These are phyloP conservation scores for Lates calcarifer DNA, from an alignment of 2,113 vertebrate species.

Conservation along the genomic window DNA sequence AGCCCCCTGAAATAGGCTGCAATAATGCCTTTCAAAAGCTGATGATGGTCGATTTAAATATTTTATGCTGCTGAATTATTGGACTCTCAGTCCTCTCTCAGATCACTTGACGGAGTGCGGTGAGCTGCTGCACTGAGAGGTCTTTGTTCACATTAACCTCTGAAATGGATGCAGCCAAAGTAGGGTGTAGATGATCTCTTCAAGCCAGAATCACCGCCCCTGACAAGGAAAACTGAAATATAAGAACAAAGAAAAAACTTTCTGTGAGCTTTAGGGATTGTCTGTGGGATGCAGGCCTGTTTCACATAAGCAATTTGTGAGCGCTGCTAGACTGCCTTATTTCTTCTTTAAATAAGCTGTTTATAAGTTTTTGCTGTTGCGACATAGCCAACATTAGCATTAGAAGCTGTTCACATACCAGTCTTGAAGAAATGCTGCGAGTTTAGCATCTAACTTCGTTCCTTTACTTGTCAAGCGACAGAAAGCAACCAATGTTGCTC, in stretches of 20 bases:
- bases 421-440: too few relatives aligned
- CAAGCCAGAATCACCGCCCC: slow-evolving; percentile 8
- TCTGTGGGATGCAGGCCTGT: background rate
- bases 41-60: slow-evolving; percentile 65
- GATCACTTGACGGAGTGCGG: slow-evolving; percentile 56
- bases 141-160: slow-evolving; percentile 64
- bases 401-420: too few relatives aligned
- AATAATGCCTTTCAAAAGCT: slow-evolving; percentile 55
- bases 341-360: too few relatives aligned
- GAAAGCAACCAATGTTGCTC: too few relatives aligned
- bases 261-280: background rate
- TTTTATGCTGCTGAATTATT: slow-evolving; percentile 66
- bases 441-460: too few relatives aligned
- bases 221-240: slow-evolving; percentile 28
- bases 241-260: slow-evolving; percentile 11
- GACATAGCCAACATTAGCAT: too few relatives aligned
- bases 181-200: slow-evolving; percentile 31
- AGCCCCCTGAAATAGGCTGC: slow-evolving; percentile 33
- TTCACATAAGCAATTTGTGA: background rate
- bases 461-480: too few relatives aligned
- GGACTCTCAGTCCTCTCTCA: slow-evolving; percentile 47
- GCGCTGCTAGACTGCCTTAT: background rate
- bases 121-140: slow-evolving; percentile 42
- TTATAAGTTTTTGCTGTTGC: too few relatives aligned
- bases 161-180: slow-evolving; percentile 48